Conservation (phyloP, 2,888 invertebrate genomes). For the Microplitis deprimator region DNA sequence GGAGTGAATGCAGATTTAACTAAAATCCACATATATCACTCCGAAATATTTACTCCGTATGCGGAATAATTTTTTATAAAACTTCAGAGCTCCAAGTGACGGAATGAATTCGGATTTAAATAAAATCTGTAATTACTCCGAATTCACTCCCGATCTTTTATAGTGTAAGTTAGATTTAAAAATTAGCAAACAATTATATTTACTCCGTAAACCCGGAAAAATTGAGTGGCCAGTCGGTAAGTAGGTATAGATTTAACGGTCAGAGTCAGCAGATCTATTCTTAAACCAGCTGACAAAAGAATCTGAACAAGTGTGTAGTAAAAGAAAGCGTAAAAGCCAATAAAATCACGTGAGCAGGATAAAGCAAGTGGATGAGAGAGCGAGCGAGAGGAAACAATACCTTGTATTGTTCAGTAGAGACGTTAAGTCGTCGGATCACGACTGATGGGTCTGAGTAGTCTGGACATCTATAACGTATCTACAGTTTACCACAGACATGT, state of each 20-base stretch:
- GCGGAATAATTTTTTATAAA: too few species aligned
- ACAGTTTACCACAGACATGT: constrained; percentile 37
- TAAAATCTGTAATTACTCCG: too few species aligned
- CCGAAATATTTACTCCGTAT: too few species aligned
- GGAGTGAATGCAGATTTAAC: too few species aligned
- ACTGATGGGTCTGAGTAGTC: constrained; percentile 49
- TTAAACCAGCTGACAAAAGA: constrained; percentile 19
- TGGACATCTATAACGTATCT: constrained; percentile 51
- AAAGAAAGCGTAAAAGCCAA: constrained; percentile 1
- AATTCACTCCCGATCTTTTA: too few species aligned
- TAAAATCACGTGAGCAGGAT: not conserved
- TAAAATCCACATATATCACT: too few species aligned
- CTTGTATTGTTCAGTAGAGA: constrained; percentile 37
- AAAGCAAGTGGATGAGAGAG: not conserved
- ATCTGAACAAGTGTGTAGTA: constrained; percentile 22
- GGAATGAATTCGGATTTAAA: too few species aligned
- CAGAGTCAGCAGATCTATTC: constrained; percentile 16
- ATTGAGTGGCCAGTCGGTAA: not conserved
- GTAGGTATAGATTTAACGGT: not conserved
- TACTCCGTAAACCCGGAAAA: not conserved
- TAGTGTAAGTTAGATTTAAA: too few species aligned
- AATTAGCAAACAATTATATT: too few species aligned
- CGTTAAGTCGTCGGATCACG: constrained; percentile 62
- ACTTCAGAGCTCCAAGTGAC: too few species aligned
- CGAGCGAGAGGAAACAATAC: not conserved